A percentile compares a stretch with the other conserved stretches of the same genome.
Conservation (phyloP, 2,113 vertebrate species). For the Pantherophis guttatus region DNA sequence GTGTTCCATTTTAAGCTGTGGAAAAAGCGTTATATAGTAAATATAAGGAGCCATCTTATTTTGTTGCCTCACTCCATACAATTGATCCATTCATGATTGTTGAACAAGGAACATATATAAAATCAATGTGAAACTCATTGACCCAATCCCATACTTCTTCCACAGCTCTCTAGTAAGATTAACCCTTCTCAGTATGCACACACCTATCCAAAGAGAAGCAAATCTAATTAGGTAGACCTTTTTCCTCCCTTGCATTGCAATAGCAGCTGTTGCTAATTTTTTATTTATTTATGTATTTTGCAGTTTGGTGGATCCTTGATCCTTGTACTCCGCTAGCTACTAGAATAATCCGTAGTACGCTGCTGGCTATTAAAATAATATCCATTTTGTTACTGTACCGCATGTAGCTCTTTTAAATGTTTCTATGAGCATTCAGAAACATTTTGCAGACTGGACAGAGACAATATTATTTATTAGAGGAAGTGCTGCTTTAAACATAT, state of each 20-base stretch:
- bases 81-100: neutral
- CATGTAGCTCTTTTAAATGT: constrained; percentile 31
- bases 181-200: neutral
- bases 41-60: neutral
- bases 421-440: constrained; percentile 9
- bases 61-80: neutral
- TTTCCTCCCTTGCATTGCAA: neutral
- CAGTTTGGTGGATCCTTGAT: neutral
- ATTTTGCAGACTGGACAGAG: neutral
- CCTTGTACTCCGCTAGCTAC: neutral
- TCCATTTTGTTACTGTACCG: constrained; percentile 19
- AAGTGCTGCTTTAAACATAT: constrained; percentile 32
- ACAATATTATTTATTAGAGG: constrained; percentile 12
- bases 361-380: constrained; percentile 13
- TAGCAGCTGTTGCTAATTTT: neutral
- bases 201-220: neutral
- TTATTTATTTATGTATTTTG: neutral
- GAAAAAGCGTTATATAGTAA: neutral
- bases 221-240: neutral
- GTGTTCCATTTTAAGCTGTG: neutral
- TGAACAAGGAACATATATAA: neutral
- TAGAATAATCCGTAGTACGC: neutral
- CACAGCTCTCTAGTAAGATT: neutral
- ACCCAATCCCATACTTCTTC: neutral
- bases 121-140: neutral